Conservation (phyloP, 2,797 vertebrate species). For the Melopsittacus undulatus region DNA sequence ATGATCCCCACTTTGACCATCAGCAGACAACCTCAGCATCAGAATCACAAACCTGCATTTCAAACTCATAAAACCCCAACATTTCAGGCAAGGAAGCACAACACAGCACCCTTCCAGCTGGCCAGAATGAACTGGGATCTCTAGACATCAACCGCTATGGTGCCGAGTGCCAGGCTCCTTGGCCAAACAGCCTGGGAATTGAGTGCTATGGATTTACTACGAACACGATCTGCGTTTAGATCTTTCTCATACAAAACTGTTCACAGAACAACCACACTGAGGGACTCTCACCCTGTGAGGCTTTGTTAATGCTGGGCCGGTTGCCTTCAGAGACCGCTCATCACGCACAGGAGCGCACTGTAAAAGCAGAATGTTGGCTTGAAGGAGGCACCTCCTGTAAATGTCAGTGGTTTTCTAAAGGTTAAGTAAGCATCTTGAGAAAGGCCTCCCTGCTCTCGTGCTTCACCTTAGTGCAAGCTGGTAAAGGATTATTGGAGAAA, state of each 20-base stretch:
- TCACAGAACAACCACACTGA: fast-evolving
- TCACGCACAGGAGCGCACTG: fast-evolving
- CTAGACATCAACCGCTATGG: fast-evolving
- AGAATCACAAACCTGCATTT: background rate
- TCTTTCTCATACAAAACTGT: background rate
- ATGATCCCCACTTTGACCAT: fast-evolving
- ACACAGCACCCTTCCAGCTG: fast-evolving
- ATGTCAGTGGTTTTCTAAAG: constrained; percentile 69
- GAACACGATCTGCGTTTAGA: background rate
- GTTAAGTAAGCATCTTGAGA: constrained; percentile 73
- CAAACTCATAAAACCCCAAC: background rate
- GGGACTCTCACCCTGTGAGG: fast-evolving
- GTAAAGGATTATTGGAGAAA: constrained; percentile 66
- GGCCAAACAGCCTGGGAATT: fast-evolving
- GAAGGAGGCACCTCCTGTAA: constrained; percentile 64
- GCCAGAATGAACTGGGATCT: background rate
- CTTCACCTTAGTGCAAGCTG: constrained; percentile 59
- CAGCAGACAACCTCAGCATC: background rate
- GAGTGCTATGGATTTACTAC: background rate
- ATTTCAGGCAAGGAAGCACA: background rate
- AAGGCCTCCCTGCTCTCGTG: constrained; percentile 52
- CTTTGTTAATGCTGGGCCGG: background rate
- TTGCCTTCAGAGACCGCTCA: background rate
- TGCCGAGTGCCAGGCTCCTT: fast-evolving
- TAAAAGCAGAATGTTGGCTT: background rate